phyloP scores from a whole-genome alignment of 2,797 vertebrate genomes.

The Lepilemur ruficaudatus region DNA sequence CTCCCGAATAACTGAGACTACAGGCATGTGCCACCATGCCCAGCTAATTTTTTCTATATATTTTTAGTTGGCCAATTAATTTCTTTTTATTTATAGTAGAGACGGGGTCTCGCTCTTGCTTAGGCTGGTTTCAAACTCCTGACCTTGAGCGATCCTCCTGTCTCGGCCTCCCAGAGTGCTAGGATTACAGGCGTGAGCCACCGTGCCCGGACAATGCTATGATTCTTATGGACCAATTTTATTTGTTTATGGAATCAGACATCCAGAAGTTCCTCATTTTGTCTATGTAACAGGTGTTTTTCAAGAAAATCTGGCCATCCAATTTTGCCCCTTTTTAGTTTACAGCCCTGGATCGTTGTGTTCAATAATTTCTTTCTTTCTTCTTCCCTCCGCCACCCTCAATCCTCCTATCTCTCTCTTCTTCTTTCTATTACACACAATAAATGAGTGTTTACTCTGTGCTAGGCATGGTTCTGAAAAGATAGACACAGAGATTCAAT shows the following conservation, averaged over 20 bases:
- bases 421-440: background rate
- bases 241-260: background rate
- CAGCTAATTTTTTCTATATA: no score
- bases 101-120: no score
- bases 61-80: no score
- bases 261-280: background rate
- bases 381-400: background rate
- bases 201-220: background rate
- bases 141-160: no score
- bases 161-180: no score
- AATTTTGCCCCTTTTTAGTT: background rate
- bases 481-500: background rate
- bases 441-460: background rate
- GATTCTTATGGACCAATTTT: background rate
- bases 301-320: background rate
- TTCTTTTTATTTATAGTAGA: no score
- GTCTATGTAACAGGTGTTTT: background rate
- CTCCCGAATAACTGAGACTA: no score
- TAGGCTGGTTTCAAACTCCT: no score
- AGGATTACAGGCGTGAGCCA: no score
- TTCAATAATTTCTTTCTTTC: background rate
- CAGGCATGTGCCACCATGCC: no score
- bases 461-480: background rate
- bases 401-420: background rate
- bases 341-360: background rate